Conservation (phyloP, 2,888 invertebrate species). For the Cryptops parisi region DNA sequence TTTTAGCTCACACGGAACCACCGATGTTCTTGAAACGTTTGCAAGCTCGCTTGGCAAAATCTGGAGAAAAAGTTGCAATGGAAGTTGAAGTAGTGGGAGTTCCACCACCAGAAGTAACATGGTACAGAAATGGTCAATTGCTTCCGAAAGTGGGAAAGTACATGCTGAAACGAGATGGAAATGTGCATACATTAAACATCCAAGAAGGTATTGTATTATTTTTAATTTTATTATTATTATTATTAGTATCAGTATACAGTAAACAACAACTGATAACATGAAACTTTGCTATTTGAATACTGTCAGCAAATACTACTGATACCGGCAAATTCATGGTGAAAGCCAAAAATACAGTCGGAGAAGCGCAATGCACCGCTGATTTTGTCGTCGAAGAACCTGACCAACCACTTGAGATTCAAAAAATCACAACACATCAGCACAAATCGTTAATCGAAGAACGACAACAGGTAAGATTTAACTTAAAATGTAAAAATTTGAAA, state of each 20-base stretch:
- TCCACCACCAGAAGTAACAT: constrained; percentile 55
- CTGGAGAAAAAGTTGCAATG: constrained; percentile 51
- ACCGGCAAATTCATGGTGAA: constrained; percentile 31
- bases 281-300: neutral
- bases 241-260: too few relatives aligned
- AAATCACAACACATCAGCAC: constrained; percentile 14
- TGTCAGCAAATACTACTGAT: constrained; percentile 33
- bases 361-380: constrained; percentile 55
- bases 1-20: constrained; percentile 57
- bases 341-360: constrained; percentile 31
- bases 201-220: constrained; percentile 44
- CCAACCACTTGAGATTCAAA: constrained; percentile 33
- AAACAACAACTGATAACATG: too few relatives aligned
- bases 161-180: constrained; percentile 42
- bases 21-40: constrained; percentile 68
- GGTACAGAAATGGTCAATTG: constrained; percentile 55
- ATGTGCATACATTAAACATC: constrained; percentile 50
- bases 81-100: constrained; percentile 58
- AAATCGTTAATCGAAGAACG: constrained; percentile 16
- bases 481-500: too few relatives aligned
- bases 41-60: constrained; percentile 54
- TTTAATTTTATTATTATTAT: neutral
- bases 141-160: constrained; percentile 35
- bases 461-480: constrained; percentile 14
- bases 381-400: constrained; percentile 52